Evolutionary conservation across 2,113 vertebrate genomes (phyloP).

Genomic region (Pelusios castaneus): DNA sequence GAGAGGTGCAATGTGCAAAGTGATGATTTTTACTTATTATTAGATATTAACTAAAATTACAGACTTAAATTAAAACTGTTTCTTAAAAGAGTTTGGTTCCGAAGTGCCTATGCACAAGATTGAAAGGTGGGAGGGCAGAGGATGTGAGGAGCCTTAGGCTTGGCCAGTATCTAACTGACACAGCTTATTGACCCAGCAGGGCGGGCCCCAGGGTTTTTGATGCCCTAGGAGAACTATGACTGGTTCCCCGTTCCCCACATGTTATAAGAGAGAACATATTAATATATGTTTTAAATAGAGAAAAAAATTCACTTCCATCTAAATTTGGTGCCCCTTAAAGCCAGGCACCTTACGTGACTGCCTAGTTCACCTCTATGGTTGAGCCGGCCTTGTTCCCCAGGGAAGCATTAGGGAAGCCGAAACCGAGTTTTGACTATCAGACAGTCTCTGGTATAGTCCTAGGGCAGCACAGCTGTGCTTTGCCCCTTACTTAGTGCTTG

Average conservation of each 20-base stretch:
- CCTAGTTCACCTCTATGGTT: too few species aligned
- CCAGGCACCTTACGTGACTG: too few species aligned
- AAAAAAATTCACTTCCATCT: too few species aligned
- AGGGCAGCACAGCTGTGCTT: not conserved
- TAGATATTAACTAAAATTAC: not conserved
- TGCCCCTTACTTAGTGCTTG: conserved; percentile 5
- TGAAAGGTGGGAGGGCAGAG: not conserved
- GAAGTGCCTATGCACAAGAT: not conserved
- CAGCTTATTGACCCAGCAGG: too few species aligned
- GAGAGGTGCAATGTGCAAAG: not conserved
- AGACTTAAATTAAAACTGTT: conserved; percentile 10
- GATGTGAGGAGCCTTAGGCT: not conserved
- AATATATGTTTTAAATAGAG: too few species aligned
- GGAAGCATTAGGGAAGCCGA: not conserved
- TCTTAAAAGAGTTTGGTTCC: conserved; percentile 24
- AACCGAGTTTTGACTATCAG: not conserved
- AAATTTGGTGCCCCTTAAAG: too few species aligned
- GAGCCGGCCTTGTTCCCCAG: too few species aligned
- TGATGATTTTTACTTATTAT: not conserved
- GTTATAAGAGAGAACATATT: too few species aligned
- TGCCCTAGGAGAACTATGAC: too few species aligned
- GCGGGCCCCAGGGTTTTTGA: too few species aligned
- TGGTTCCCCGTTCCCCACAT: too few species aligned
- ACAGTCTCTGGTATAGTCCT: not conserved
- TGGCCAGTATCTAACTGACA: not conserved